A percentile compares a stretch with the other conserved stretches of the same genome.
These are phyloP conservation scores for Neopelma chrysocephalum DNA, from an alignment of 2,797 vertebrate genomes.

Conservation along the genomic window DNA sequence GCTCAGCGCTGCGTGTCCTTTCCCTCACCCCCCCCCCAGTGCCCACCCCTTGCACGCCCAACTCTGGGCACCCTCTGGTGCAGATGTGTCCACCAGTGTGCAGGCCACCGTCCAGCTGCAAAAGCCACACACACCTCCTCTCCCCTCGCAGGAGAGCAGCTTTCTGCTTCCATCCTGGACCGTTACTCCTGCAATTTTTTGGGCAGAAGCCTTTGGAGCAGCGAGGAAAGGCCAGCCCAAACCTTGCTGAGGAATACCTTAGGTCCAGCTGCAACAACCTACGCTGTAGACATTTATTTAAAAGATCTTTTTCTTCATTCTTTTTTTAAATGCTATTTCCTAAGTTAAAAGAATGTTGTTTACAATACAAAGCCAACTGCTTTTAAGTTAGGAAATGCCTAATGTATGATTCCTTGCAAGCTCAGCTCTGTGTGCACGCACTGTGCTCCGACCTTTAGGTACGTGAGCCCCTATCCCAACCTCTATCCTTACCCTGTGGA, in stretches of 20 bases:
- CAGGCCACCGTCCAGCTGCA: not conserved
- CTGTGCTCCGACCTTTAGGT: not conserved
- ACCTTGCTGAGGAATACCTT: not conserved
- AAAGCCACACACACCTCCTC: not conserved
- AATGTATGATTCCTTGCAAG: constrained; percentile 26
- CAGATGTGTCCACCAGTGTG: not conserved
- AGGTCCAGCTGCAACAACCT: constrained; percentile 17
- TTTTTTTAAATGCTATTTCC: not conserved
- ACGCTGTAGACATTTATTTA: not conserved
- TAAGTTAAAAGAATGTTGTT: constrained; percentile 60
- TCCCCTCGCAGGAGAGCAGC: not conserved
- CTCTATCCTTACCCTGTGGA: not conserved
- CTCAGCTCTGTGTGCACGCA: not conserved
- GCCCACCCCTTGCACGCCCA: not conserved
- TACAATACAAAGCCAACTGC: constrained; percentile 52
- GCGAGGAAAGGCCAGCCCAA: not conserved
- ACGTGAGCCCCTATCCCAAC: not conserved
- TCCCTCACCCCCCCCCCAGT: not conserved
- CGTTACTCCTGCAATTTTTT: not conserved
- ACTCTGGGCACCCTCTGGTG: not conserved
- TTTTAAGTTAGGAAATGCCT: constrained; percentile 66
- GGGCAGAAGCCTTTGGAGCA: not conserved
- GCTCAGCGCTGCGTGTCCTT: not conserved
- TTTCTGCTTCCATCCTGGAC: not conserved
- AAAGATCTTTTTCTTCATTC: not conserved